Evolutionary conservation across 2,113 vertebrate genomes (phyloP).

Genomic region (Ceratotherium simum): DNA sequence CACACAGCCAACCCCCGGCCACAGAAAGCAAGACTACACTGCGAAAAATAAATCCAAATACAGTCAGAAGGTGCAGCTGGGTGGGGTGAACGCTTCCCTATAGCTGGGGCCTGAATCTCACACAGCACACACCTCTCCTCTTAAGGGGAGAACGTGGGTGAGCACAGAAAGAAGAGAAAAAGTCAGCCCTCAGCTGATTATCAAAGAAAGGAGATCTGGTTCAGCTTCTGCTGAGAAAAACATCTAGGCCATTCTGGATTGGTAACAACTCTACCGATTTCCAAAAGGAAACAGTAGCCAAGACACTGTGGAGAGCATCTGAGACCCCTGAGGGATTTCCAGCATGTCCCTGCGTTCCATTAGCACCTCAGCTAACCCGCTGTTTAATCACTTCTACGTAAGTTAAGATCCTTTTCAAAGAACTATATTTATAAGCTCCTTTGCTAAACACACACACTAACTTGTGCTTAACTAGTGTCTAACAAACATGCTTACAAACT

Average conservation of each 20-base stretch:
- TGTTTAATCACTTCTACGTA: not conserved
- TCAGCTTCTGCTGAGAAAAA: slow-evolving; percentile 24
- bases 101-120: not conserved
- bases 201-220: not conserved
- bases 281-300: not conserved
- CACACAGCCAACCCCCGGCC: not conserved
- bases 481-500: not conserved
- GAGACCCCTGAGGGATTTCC: not conserved
- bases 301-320: not conserved
- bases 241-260: not conserved
- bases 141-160: not conserved
- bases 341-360: not conserved
- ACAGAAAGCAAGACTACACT: slow-evolving; percentile 18
- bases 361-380: not conserved
- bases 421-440: not conserved
- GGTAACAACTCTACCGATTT: not conserved
- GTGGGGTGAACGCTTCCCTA: not conserved
- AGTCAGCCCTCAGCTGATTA: not conserved
- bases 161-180: not conserved
- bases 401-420: slow-evolving; percentile 40
- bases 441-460: not conserved
- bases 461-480: not conserved
- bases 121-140: not conserved
- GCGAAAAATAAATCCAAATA: slow-evolving; percentile 60
- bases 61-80: slow-evolving; percentile 10